phyloP scores from a whole-genome alignment of 2,888 invertebrate species.

The Spatulosminthurus flaviceps region DNA sequence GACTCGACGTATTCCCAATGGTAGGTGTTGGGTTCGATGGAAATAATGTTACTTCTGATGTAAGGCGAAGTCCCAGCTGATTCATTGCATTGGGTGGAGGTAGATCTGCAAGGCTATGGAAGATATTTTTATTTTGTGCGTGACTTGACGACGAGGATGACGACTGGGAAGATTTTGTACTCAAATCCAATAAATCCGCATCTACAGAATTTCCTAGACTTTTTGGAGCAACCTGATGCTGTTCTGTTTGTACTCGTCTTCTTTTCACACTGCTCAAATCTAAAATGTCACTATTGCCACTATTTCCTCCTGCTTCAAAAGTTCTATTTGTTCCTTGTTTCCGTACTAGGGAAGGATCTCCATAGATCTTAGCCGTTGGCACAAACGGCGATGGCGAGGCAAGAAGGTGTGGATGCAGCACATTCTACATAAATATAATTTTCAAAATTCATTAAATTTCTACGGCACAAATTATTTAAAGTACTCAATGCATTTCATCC shows the following conservation, averaged over 20 bases:
- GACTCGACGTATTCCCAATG: constrained; percentile 12
- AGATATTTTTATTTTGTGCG: constrained; percentile 48
- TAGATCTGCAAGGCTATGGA: constrained; percentile 53
- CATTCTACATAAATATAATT: constrained; percentile 9
- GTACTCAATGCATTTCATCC: too few species aligned
- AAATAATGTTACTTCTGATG: constrained; percentile 62
- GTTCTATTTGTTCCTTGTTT: constrained; percentile 30
- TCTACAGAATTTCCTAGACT: neutral
- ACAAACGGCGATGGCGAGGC: constrained; percentile 52
- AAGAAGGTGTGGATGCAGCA: constrained; percentile 9
- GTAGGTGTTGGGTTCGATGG: constrained; percentile 51
- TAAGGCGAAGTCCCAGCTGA: constrained; percentile 60
- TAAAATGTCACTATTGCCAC: constrained; percentile 39
- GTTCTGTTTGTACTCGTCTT: constrained; percentile 31
- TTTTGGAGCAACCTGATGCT: neutral
- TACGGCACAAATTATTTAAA: too few species aligned
- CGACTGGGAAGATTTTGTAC: constrained; percentile 48
- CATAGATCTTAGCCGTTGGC: constrained; percentile 51
- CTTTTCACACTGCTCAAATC: constrained; percentile 52
- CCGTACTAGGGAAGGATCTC: constrained; percentile 47
- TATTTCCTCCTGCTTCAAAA: constrained; percentile 3
- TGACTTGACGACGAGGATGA: neutral
- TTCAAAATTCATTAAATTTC: too few species aligned
- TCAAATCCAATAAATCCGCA: constrained; percentile 56
- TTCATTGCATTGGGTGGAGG: constrained; percentile 62